phyloP scores from a whole-genome alignment of 1,140 invertebrate genomes.

The Macrocentrus cingulum region DNA sequence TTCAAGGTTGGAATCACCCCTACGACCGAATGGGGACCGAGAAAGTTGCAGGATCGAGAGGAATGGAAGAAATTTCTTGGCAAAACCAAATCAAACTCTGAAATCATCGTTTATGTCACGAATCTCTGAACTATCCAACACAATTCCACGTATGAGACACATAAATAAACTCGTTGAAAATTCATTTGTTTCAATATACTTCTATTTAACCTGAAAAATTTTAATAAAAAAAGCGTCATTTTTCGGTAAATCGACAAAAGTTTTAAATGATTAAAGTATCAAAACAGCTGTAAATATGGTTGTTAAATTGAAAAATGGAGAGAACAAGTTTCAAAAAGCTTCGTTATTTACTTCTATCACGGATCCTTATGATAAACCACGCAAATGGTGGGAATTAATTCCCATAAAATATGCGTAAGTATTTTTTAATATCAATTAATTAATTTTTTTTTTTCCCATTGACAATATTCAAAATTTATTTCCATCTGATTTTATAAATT shows the following conservation, averaged over 20 bases:
- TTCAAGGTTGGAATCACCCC: slow-evolving; percentile 38
- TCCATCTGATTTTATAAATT: too few relatives aligned
- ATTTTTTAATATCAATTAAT: too few relatives aligned
- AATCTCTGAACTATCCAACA: slow-evolving; percentile 28
- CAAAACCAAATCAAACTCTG: slow-evolving; percentile 27
- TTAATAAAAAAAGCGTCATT: slow-evolving; percentile 12
- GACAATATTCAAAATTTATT: too few relatives aligned
- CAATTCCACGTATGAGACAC: background rate
- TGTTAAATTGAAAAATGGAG: too few relatives aligned
- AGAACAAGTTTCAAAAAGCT: too few relatives aligned
- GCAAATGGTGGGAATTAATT: slow-evolving; percentile 41
- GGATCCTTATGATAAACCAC: slow-evolving; percentile 34
- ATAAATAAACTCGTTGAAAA: background rate
- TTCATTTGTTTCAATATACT: slow-evolving; percentile 1
- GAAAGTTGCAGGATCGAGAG: slow-evolving; percentile 35
- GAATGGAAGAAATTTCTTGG: slow-evolving; percentile 40
- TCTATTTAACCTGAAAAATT: slow-evolving; percentile 10
- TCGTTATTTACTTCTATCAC: slow-evolving; percentile 28
- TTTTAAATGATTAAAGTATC: too few relatives aligned
- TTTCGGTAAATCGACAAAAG: too few relatives aligned
- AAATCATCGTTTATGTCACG: slow-evolving; percentile 33
- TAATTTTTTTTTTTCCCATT: background rate
- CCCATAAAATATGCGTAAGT: slow-evolving; percentile 47
- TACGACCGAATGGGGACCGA: slow-evolving; percentile 44
- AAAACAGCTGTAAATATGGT: too few relatives aligned